Evolutionary conservation across 2,888 invertebrate genomes (phyloP).

Genomic region (Pyrrhosoma nymphula): DNA sequence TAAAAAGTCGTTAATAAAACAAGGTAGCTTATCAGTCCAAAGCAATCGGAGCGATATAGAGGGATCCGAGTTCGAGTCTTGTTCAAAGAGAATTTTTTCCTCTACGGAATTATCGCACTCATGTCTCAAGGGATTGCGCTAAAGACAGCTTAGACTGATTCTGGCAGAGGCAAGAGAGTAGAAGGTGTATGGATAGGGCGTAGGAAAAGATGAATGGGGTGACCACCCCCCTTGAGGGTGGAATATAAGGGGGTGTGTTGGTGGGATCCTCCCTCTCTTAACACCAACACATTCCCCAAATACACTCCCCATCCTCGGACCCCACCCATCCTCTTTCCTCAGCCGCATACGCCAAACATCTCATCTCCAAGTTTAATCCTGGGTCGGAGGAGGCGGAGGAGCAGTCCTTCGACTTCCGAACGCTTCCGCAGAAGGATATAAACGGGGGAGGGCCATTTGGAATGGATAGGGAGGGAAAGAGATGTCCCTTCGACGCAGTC

Average conservation of each 20-base stretch:
- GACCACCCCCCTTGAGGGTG: background rate
- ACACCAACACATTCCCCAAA: background rate
- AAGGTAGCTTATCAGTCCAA: no score
- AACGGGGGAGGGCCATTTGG: constrained; percentile 24
- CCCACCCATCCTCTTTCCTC: background rate
- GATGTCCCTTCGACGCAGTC: background rate
- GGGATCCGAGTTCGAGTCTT: no score
- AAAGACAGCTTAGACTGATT: no score
- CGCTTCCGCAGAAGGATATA: constrained; percentile 52
- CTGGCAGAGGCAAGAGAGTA: background rate
- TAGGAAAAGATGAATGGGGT: background rate
- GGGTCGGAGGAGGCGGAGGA: background rate
- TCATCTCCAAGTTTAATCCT: constrained; percentile 66
- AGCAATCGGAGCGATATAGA: no score
- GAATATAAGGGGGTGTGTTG: background rate
- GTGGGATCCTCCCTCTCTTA: background rate
- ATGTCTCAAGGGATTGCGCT: no score
- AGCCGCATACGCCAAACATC: constrained; percentile 53
- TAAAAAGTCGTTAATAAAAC: no score
- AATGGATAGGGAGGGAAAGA: background rate
- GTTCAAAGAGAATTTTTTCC: no score
- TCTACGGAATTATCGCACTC: no score
- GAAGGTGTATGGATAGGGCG: no score
- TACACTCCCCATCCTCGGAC: background rate
- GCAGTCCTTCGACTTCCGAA: background rate